Percentiles rank a stretch among this genome's conserved stretches.
Conservation (phyloP, 2,888 invertebrate species). For the Rotaria macrura region DNA sequence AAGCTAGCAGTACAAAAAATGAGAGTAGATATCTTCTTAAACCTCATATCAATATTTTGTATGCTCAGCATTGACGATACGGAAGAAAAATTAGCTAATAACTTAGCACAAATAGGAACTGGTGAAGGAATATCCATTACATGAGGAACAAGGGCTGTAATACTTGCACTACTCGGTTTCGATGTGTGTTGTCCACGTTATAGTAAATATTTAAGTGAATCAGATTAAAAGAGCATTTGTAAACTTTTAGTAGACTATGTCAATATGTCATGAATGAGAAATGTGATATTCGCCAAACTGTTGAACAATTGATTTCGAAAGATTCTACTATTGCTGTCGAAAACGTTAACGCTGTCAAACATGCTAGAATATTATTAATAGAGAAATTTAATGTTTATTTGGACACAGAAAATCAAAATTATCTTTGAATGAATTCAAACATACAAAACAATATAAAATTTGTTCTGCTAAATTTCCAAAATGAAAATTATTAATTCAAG, state of each 20-base stretch:
- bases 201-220: background rate
- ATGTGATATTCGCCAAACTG: background rate
- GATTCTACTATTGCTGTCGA: background rate
- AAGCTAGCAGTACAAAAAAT: background rate
- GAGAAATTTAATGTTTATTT: constrained; percentile 23
- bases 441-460: background rate
- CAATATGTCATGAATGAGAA: background rate
- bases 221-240: background rate
- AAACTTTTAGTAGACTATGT: background rate
- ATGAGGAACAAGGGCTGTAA: background rate
- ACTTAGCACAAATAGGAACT: background rate
- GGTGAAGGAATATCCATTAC: constrained; percentile 4
- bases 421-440: background rate
- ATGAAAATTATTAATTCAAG: background rate
- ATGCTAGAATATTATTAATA: constrained; percentile 21
- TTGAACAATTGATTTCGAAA: background rate
- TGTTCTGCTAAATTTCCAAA: background rate
- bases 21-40: background rate
- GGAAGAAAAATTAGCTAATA: background rate
- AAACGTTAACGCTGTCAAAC: background rate
- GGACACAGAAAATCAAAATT: background rate
- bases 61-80: background rate
- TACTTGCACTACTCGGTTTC: background rate
- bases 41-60: background rate
- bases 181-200: background rate